phyloP scores from a whole-genome alignment of 2,888 invertebrate species.

The Amphipyra tragopoginis region DNA sequence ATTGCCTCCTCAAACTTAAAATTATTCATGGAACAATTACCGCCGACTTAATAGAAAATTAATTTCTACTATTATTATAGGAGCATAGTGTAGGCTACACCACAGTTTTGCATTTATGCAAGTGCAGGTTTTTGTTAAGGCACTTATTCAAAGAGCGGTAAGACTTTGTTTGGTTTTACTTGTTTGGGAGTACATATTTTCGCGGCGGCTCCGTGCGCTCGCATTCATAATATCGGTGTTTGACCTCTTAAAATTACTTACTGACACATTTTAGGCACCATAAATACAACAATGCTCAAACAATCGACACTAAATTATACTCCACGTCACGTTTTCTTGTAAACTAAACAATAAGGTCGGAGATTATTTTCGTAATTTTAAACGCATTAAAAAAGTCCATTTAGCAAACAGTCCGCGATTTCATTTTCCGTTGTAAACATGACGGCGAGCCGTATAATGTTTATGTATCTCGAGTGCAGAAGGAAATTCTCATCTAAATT shows the following conservation, averaged over 20 bases:
- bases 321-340: conserved; percentile 42
- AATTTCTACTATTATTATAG: conserved; percentile 62
- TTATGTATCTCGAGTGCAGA: conserved; percentile 83
- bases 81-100: conserved; percentile 48
- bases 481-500: conserved; percentile 88
- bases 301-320: conserved; percentile 49
- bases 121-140: conserved; percentile 75
- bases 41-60: conserved; percentile 69
- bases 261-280: conserved; percentile 73
- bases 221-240: conserved; percentile 85
- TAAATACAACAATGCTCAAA: conserved; percentile 50
- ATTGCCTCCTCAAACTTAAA: conserved; percentile 53
- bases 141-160: conserved; percentile 74
- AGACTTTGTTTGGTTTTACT: conserved; percentile 78
- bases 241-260: conserved; percentile 81
- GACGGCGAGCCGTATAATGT: conserved; percentile 82
- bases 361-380: conserved; percentile 76
- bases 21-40: conserved; percentile 71
- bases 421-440: conserved; percentile 88
- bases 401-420: conserved; percentile 79
- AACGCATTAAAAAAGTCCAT: conserved; percentile 74
- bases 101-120: conserved; percentile 70
- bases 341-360: conserved; percentile 58
- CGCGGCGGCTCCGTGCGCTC: conserved; percentile 82
- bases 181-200: conserved; percentile 85